Evolutionary conservation across 2,113 vertebrate genomes (phyloP), one percentile per base, ranked within the genome.

Genomic region (Aix galericulata): DNA sequence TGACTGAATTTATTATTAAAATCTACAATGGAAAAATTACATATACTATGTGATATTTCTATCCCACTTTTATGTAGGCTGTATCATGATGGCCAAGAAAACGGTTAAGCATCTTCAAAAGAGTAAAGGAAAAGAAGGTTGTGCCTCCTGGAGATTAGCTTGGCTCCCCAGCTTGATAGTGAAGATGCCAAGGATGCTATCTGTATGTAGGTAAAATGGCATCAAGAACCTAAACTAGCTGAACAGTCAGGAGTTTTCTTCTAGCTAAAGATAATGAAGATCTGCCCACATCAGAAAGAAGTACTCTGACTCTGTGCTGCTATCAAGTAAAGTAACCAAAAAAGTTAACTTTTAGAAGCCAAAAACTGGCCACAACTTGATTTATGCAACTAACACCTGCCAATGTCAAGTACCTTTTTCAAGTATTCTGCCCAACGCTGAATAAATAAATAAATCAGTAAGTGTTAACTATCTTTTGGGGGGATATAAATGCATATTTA

Each of bases 241-340:
- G 63, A 84, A 58, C 1, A 1, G 29, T 32, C 40, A 53, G 48
- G 25, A 58, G 23, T 62, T 62, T 76, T 80, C 59, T 40, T 64
- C 8, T 55, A 62, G 36, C 13, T 7, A 31, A 59, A 80, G n/a
- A 40, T 29, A 53, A 71, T 14, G 38, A 52, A 26, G 18, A 5
- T 58, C 46, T 80, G 40, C 18, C 53, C 32, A 56, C 0, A 12
- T 52, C 21, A 64, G 10, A 0, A 4, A 25, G 31, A 78, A 91
- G 21, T 9, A 6, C 11, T 76, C 25, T 29, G 18, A 63, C 29
- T 46, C 9, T 13, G 12, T 10, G 13, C n/a, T 63, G 44, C 62
- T 91, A 76, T 60, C 36, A 53, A 0, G 0, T 20, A 52, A 53
- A 0, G 0, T 20, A 52, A 56, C 6, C 5, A 46, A 58, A 36